These are phyloP conservation scores for Allolobophora icterica DNA, from an alignment of 2,888 invertebrate genomes.

Conservation along the genomic window DNA sequence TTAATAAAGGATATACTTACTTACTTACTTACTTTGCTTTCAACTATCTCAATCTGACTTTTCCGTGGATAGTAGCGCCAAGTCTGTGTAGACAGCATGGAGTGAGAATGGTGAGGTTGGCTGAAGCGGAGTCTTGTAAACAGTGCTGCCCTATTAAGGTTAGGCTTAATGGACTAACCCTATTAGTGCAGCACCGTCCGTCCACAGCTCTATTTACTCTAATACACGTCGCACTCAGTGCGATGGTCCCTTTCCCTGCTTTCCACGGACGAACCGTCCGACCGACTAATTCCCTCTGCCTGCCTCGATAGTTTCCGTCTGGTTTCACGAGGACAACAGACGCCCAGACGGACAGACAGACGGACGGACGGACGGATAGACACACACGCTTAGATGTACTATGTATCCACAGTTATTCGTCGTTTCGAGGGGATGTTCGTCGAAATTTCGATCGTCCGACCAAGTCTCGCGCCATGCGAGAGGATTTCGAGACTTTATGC, in stretches of 20 bases:
- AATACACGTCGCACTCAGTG: neutral
- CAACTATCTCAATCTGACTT: too few species aligned
- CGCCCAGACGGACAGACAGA: neutral
- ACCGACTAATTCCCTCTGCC: conserved; percentile 24
- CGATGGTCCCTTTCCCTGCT: neutral
- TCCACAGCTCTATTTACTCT: neutral
- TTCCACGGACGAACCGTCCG: neutral
- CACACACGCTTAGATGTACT: neutral
- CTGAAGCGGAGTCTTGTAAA: too few species aligned
- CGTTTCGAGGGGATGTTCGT: neutral
- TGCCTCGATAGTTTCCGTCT: conserved; percentile 12
- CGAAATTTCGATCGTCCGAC: conserved; percentile 22
- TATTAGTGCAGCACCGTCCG: neutral
- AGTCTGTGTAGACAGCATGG: too few species aligned
- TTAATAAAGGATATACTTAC: too few species aligned
- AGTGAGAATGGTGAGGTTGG: too few species aligned
- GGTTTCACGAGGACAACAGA: neutral
- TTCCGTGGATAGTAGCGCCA: too few species aligned
- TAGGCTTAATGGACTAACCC: neutral
- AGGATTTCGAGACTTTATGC: conserved; percentile 27
- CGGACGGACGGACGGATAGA: neutral
- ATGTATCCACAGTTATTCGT: neutral
- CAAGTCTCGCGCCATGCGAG: conserved; percentile 20
- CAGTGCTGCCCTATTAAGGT: too few species aligned
- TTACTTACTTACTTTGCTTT: too few species aligned